phyloP scores from a whole-genome alignment of 2,888 invertebrate species.

The Abrostola tripartita region DNA sequence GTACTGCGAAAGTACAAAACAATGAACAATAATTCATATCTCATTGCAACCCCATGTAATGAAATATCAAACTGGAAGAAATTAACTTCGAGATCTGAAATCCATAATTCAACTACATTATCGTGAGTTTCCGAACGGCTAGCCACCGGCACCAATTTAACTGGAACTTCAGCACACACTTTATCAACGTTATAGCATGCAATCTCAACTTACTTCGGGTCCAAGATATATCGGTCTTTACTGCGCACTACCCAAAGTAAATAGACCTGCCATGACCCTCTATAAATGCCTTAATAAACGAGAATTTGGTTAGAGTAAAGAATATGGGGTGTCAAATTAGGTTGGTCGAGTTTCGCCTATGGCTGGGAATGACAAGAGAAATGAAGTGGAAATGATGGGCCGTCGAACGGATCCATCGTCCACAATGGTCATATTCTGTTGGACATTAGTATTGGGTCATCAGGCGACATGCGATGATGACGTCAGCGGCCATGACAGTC shows the following conservation, averaged over 20 bases:
- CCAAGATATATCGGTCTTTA: conserved; percentile 57
- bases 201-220: conserved; percentile 46
- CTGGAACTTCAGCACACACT: conserved; percentile 58
- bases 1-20: not conserved
- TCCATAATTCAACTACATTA: conserved; percentile 79
- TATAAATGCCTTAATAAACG: conserved; percentile 41
- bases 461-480: conserved; percentile 17
- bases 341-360: conserved; percentile 58
- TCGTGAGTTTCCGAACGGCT: conserved; percentile 80
- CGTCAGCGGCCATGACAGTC: conserved; percentile 16
- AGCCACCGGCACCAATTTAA: conserved; percentile 64
- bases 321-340: conserved; percentile 55
- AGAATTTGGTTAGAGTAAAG: conserved; percentile 36
- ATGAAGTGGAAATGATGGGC: conserved; percentile 74
- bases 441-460: conserved; percentile 54
- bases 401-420: conserved; percentile 60
- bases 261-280: conserved; percentile 57
- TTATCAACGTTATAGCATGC: conserved; percentile 30
- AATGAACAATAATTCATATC: conserved; percentile 18
- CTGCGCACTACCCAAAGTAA: conserved; percentile 59
- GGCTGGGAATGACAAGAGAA: conserved; percentile 73
- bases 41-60: conserved; percentile 27
- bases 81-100: conserved; percentile 66
- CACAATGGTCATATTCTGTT: conserved; percentile 58
- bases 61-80: conserved; percentile 52